Base-by-base conservation (phyloP, 1,140 invertebrate genomes). In the Diorhabda elongata region DNA sequence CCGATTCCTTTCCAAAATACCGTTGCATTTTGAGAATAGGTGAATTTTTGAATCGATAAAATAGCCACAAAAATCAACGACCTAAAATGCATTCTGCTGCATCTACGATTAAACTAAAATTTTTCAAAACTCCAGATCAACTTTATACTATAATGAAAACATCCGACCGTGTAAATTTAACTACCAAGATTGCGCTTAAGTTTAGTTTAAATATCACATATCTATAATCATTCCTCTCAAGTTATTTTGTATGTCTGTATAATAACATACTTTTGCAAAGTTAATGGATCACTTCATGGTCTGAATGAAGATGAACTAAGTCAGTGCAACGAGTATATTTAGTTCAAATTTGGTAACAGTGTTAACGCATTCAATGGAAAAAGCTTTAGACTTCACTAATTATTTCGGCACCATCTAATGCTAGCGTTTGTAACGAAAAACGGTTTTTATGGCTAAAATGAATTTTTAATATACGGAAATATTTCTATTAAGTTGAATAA, bases 1-100 rank as follows among this genome's bases (percentile, higher is more conserved):
- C 64, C 43, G 4, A 73, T 61, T 42, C 69, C 72, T 69, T 69
- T 69, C 61, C 70, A 72, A 42, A 74, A 64, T 62, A 72, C 72
- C n/a, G 63, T 44, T 11, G 71, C 60, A 42, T 69, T 74, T 44
- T 69, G 45, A 4, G 67, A 64, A 43, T 61, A 58, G 4, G 41
- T 66, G 45, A 11, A 44, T 26, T 60, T 60, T 59, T 60, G 56
- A 60, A 67, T 42, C 9, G 43, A 60, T 44, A 67, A 11, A 44
- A 67, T 42, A n/a, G 60, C 44, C 57, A 67, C 65, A 44, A 67
- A 67, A 67, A 57, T 67, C 8, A 64, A 64, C 11, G 57, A 43
- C 64, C 11, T 66, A 44, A 61, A 4, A 67, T 66, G 66, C 69
- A 70, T 70, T 45, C 56, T 70, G 43, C 42, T 59, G 44, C 63